These are phyloP conservation scores for Hiodon tergisus DNA, from an alignment of 2,113 vertebrate species.

Conservation along the genomic window DNA sequence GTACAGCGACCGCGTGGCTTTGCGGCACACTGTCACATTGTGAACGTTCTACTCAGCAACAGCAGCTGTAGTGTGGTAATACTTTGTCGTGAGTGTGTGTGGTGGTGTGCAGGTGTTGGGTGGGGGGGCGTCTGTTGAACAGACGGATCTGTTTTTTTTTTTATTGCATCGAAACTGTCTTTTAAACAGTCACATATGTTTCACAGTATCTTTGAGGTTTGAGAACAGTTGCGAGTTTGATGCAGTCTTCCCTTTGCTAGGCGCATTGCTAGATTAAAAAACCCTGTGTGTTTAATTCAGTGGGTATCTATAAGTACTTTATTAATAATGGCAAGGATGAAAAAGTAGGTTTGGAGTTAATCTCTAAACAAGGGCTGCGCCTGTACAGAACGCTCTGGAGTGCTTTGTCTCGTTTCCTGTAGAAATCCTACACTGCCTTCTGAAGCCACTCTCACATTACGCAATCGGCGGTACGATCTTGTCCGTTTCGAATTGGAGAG, in stretches of 20 bases:
- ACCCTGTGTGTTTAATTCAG: not conserved
- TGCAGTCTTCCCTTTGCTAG: not conserved
- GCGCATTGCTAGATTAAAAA: not conserved
- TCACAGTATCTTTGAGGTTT: too few relatives aligned
- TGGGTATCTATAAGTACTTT: not conserved
- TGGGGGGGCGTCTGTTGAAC: slow-evolving; percentile 41
- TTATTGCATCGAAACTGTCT: not conserved
- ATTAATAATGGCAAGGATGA: not conserved
- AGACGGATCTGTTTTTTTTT: not conserved
- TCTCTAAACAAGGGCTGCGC: too few relatives aligned
- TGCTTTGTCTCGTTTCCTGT: too few relatives aligned
- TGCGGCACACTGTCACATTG: slow-evolving; percentile 80
- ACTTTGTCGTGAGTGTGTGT: slow-evolving; percentile 51
- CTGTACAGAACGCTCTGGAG: too few relatives aligned
- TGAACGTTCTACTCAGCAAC: slow-evolving; percentile 87
- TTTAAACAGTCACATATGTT: too few relatives aligned
- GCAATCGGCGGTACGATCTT: too few relatives aligned
- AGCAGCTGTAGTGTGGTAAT: slow-evolving; percentile 76
- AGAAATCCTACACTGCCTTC: too few relatives aligned
- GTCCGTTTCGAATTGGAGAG: too few relatives aligned
- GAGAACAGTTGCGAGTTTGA: not conserved
- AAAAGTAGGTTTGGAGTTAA: not conserved
- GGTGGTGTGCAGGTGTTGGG: slow-evolving; percentile 57
- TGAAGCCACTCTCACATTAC: too few relatives aligned
- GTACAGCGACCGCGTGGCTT: not conserved